Evolutionary conservation across 2,113 vertebrate genomes (phyloP).

Genomic region (Damaliscus lunatus): DNA sequence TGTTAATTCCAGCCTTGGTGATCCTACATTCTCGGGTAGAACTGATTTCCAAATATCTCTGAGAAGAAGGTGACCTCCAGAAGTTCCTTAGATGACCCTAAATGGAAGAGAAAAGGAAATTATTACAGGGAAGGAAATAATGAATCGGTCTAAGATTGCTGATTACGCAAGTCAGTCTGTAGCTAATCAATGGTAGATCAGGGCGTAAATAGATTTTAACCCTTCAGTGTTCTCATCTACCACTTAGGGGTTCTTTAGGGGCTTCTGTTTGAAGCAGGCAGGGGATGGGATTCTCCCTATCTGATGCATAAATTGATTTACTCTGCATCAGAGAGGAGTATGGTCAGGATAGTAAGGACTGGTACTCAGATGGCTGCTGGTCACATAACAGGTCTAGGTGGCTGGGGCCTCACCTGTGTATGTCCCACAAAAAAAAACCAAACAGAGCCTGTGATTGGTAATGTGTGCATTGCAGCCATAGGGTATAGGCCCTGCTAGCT

Average conservation of each 20-base stretch:
- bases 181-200: not conserved
- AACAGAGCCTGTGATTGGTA: not conserved
- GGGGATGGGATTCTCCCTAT: not conserved
- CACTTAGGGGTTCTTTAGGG: not conserved
- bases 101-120: not conserved
- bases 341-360: not conserved
- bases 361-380: not conserved
- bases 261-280: not conserved
- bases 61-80: not conserved
- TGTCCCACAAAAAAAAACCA: not conserved
- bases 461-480: too few relatives aligned
- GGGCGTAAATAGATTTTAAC: not conserved
- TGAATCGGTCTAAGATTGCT: not conserved
- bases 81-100: not conserved
- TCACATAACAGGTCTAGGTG: accelerated
- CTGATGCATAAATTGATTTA: not conserved
- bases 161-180: not conserved
- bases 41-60: not conserved
- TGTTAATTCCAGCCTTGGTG: too few relatives aligned
- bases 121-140: not conserved
- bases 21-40: not conserved
- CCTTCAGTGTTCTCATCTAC: not conserved
- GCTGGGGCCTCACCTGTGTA: too few relatives aligned
- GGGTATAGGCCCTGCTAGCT: accelerated
- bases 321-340: not conserved